A percentile compares a stretch with the other conserved stretches of the same genome.
phyloP scores from a whole-genome alignment of 2,888 invertebrate species.

The Oscheius sp. region DNA sequence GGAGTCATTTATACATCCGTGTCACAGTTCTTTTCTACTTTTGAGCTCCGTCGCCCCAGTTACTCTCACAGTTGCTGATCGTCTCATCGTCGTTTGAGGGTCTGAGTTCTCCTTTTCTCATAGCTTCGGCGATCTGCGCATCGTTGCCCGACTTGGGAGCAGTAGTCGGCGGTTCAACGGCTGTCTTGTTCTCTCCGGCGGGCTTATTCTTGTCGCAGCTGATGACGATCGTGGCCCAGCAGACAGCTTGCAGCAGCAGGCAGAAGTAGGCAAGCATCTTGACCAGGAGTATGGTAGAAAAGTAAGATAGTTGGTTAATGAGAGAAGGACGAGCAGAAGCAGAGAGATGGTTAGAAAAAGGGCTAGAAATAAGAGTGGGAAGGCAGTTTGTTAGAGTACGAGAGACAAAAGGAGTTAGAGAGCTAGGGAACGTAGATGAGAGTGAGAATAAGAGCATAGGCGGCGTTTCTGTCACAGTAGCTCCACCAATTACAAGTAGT shows the following conservation, averaged over 20 bases:
- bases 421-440: too few species aligned
- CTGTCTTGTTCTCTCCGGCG: neutral
- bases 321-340: too few species aligned
- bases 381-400: too few species aligned
- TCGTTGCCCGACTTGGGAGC: neutral
- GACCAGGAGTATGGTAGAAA: too few species aligned
- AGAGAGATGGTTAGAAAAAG: too few species aligned
- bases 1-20: neutral
- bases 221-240: neutral
- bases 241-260: neutral
- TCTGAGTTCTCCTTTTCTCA: neutral
- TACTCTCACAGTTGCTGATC: neutral
- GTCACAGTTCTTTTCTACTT: constrained; percentile 7
- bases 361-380: too few species aligned
- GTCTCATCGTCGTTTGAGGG: constrained; percentile 4
- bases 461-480: too few species aligned
- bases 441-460: too few species aligned
- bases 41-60: constrained; percentile 9
- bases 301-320: too few species aligned
- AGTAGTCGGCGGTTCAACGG: neutral
- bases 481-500: too few species aligned
- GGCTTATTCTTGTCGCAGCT: too few species aligned
- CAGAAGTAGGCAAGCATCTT: neutral
- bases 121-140: neutral
- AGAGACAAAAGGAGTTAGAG: too few species aligned